phyloP scores from a whole-genome alignment of 1,140 invertebrate species.

The Coptotermes formosanus region DNA sequence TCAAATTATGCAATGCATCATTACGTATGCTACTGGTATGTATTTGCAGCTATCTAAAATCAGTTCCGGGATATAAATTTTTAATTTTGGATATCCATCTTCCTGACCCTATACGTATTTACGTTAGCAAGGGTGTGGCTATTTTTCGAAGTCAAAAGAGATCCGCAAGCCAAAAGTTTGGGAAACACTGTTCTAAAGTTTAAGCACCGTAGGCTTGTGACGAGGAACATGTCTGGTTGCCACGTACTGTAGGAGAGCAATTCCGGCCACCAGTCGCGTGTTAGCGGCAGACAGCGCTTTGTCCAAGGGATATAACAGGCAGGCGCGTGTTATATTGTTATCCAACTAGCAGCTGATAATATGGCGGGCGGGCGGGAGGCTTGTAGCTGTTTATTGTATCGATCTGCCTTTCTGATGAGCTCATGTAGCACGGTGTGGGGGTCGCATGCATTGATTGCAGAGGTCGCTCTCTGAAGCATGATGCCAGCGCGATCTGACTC shows the following conservation, averaged over 20 bases:
- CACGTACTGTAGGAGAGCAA: neutral
- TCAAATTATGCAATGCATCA: too few relatives aligned
- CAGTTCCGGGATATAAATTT: too few relatives aligned
- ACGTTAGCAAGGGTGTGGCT: too few relatives aligned
- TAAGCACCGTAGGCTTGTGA: neutral
- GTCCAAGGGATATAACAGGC: neutral
- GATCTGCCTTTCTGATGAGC: slow-evolving; percentile 1
- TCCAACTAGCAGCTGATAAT: slow-evolving; percentile 15
- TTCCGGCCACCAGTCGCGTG: neutral
- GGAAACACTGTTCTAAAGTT: too few relatives aligned
- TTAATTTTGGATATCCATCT: too few relatives aligned
- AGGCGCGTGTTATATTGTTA: neutral
- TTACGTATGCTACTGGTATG: too few relatives aligned
- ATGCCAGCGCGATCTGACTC: neutral
- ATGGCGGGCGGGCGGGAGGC: neutral
- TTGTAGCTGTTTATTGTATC: slow-evolving; percentile 9
- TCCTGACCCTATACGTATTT: too few relatives aligned
- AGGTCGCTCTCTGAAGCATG: neutral
- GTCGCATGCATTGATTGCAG: neutral
- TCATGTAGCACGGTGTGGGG: neutral
- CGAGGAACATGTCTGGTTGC: neutral
- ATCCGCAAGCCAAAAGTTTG: too few relatives aligned
- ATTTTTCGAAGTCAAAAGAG: too few relatives aligned
- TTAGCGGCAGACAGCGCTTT: neutral
- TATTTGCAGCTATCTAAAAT: too few relatives aligned